A percentile compares a stretch with the other conserved stretches of the same genome.
These are phyloP conservation scores for Axinella damicornis DNA, from an alignment of 37 sponge, comb jelly and placozoan genomes.

Conservation along the genomic window DNA sequence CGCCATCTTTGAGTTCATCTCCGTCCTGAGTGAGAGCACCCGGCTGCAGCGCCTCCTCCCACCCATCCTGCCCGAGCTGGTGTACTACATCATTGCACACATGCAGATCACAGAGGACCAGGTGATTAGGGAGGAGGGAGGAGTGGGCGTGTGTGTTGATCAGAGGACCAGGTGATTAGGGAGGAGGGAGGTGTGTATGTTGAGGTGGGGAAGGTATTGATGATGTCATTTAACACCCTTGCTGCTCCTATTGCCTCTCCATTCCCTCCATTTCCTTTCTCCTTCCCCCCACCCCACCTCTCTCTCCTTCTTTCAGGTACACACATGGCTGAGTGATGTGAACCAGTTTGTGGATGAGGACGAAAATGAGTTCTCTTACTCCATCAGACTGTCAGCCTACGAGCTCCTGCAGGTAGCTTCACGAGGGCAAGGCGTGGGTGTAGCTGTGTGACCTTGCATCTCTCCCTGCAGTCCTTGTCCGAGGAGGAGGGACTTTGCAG, in stretches of 20 bases:
- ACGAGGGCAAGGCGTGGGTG: not conserved
- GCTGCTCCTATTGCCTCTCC: too few relatives aligned
- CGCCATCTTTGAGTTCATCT: conserved; percentile 75
- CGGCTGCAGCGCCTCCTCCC: conserved; percentile 41
- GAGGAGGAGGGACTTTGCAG: not conserved
- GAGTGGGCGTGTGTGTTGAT: too few relatives aligned
- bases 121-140: conserved; percentile 16
- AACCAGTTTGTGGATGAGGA: conserved; percentile 76
- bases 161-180: too few relatives aligned
- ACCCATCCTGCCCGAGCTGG: conserved; percentile 63
- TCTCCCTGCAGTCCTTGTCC: not conserved
- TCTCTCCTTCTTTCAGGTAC: conserved; percentile 25
- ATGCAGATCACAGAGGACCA: conserved; percentile 75
- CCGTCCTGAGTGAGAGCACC: conserved; percentile 40
- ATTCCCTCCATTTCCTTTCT: too few relatives aligned
- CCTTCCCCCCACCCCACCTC: too few relatives aligned
- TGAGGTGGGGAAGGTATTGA: too few relatives aligned
- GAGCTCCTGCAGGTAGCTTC: conserved; percentile 54
- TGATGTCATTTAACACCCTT: too few relatives aligned
- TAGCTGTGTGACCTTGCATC: not conserved
- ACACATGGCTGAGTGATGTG: conserved; percentile 55
- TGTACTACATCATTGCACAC: conserved; percentile 61
- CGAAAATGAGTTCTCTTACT: conserved; percentile 67
- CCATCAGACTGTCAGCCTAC: conserved; percentile 63
- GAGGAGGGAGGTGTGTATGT: too few relatives aligned